Evolutionary conservation across 2,888 invertebrate species (phyloP), one percentile per base, ranked within the genome.

Genomic region (Agonopterix arenella): DNA sequence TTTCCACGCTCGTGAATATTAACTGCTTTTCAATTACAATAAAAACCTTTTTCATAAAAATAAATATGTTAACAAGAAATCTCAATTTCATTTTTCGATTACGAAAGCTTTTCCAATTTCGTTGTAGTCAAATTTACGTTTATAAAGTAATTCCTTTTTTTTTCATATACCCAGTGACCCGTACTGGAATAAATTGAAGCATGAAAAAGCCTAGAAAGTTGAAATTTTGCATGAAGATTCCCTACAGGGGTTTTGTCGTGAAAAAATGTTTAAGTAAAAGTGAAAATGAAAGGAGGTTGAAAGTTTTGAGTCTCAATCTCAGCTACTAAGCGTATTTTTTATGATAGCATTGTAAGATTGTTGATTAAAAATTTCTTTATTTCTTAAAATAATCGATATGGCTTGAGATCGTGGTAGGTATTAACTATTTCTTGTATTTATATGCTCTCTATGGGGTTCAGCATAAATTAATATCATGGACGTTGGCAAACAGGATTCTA

Each of bases 221-320:
- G 13, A 43, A 43, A 43, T 43, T 43, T 43, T 43, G 40, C 43
- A 43, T 43, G 43, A 43, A 43, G 43, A 43, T 43, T 43, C 11
- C 43, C 11, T 43, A 11, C 8, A 11, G 43, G 13, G 43, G 11
- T 28, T 28, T 28, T 28, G 11, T 8, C 11, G 11, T 5, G n/a
- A 11, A 11, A 13, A 11, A 43, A 43, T 11, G 10, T 43, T 43
- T 43, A 13, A 11, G 43, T 43, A 1, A 11, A 43, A 11, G 43
- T 8, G 11, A 13, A 43, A 28, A 28, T 28, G 11, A 43, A 11
- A 43, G 40, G 40, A 7, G 40, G 10, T 11, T 10, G 11, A 40
- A 40, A 40, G n/a, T 40, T 40, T 40, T 40, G 8, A 40, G 40
- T 4, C 38, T 2, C 38, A 38, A 3, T n/a, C 9, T 38, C 0